A percentile compares a stretch with the other conserved stretches of the same genome.
Evolutionary conservation across 2,113 vertebrate species (phyloP).

Genomic region (Nannobrachium achirus): DNA sequence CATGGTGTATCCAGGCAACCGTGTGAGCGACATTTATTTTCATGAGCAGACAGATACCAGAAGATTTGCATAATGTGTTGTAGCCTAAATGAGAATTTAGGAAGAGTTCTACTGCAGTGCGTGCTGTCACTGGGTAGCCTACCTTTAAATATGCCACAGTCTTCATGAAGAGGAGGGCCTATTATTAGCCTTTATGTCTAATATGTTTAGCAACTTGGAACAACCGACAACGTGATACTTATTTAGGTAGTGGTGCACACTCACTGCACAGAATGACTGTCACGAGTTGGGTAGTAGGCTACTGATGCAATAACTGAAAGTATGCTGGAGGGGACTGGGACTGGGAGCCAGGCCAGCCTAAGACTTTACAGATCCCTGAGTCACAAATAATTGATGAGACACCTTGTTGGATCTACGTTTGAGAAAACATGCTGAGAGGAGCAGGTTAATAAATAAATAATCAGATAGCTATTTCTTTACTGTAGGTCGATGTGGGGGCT

Average conservation of each 20-base stretch:
- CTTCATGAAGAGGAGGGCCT: neutral
- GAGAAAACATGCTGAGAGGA: neutral
- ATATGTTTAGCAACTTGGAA: neutral
- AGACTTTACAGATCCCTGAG: neutral
- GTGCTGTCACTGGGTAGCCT: neutral
- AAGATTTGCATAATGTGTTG: neutral
- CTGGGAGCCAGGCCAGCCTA: too few relatives aligned
- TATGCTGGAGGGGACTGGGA: too few relatives aligned
- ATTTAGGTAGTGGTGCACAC: neutral
- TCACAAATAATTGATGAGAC: conserved; percentile 40
- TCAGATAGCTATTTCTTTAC: too few relatives aligned
- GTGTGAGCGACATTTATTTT: too few relatives aligned
- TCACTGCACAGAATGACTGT: too few relatives aligned
- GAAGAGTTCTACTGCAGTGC: neutral
- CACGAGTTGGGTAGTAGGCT: too few relatives aligned
- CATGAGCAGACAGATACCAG: neutral
- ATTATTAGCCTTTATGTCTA: neutral
- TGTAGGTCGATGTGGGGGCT: too few relatives aligned
- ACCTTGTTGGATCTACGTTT: neutral
- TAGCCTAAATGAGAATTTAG: too few relatives aligned
- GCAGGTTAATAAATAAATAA: neutral
- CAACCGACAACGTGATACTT: neutral
- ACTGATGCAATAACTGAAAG: too few relatives aligned
- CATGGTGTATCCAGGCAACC: neutral
- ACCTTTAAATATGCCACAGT: neutral